Evolutionary conservation across 2,888 invertebrate species (phyloP), one percentile per base, ranked within the genome.

Genomic region (Petrolisthes manimaculis): DNA sequence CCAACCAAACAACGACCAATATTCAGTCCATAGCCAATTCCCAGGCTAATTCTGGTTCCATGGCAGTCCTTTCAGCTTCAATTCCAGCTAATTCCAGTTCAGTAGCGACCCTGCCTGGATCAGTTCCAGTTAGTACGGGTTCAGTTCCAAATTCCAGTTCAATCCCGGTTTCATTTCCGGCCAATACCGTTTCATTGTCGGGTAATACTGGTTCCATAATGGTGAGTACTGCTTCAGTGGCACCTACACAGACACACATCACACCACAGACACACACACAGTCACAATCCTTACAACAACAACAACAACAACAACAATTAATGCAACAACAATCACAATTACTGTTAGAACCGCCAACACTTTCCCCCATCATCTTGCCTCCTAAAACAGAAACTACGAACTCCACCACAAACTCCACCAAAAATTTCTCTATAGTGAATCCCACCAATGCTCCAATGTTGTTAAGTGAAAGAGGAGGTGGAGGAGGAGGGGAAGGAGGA

Each of bases 331-430:
- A 89, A n/a, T 69, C 77, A 86, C 8, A 84, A 83, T 37, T 37
- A 12, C 89, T 83, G 8, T 71, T 86, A 3, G 78, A 86, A 4
- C 78, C 86, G 14, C 89, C 89, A 79, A 81, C 86, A 53, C 67
- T 89, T 61, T 78, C 81, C 24, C 75, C 89, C 1, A 67, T 37
- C 21, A n/a, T 21, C 18, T 3, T 21, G 6, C 14, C 71, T 3
- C 6, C 67, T 4, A 89, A 86, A 83, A 21, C 53, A 56, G 86
- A 86, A 53, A 79, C 80, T 37, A 56, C 14, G 24, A 18, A 37
- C 78, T 71, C 56, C 75, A 88, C n/a, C 75, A 88, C n/a, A 4
- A 71, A 12, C 24, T 6, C 53, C 5, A 3, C 24, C 54, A 51
- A 71, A 3, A 56, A 78, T 2, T 37, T 37, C 37, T 37, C 37